Percentiles rank a stretch among this genome's conserved stretches.
These are phyloP conservation scores for Cheiracanthium punctorium DNA, from an alignment of 2,888 invertebrate genomes.

Conservation along the genomic window DNA sequence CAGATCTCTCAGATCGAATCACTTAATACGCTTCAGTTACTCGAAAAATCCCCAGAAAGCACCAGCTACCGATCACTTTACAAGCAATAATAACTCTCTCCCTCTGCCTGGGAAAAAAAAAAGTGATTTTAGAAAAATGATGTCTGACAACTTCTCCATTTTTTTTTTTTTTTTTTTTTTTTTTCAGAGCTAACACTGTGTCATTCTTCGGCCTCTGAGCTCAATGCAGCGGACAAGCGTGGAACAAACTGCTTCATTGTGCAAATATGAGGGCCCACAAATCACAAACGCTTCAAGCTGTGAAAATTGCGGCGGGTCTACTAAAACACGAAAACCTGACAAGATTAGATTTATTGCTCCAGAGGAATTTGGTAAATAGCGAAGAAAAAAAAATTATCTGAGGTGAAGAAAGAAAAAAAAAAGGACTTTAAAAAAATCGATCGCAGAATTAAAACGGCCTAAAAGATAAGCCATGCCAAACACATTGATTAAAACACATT, in stretches of 20 bases:
- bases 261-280: neutral
- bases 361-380: neutral
- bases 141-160: neutral
- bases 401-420: neutral
- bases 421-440: no score
- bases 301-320: neutral
- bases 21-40: no score
- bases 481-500: no score
- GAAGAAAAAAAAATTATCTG: neutral
- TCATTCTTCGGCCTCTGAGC: neutral
- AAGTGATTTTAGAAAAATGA: neutral
- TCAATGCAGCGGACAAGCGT: neutral
- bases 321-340: neutral
- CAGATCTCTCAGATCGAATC: no score
- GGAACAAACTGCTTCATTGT: neutral
- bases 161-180: no score
- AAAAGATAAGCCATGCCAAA: no score
- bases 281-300: slow-evolving; percentile 3
- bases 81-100: no score
- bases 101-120: no score
- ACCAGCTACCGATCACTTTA: no score
- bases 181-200: neutral
- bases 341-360: neutral
- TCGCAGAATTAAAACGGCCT: no score
- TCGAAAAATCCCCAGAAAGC: no score